Percentiles rank a stretch among this genome's conserved stretches.
Evolutionary conservation across 2,113 vertebrate species (phyloP).

Genomic region (Burhinus oedicnemus): DNA sequence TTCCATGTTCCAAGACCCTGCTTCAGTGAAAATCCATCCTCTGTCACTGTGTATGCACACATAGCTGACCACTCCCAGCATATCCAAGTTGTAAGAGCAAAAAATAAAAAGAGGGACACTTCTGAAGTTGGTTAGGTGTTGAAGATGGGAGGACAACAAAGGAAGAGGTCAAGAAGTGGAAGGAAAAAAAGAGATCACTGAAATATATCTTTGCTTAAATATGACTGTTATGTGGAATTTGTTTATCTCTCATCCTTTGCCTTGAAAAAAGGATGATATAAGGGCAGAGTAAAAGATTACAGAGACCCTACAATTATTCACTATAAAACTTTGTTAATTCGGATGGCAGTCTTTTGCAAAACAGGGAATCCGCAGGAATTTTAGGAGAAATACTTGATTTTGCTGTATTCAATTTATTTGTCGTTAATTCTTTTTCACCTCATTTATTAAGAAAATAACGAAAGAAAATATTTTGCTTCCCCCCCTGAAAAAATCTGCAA

Average conservation of each 20-base stretch:
- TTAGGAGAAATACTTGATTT: not conserved
- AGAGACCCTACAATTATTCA: not conserved
- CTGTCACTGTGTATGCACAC: not conserved
- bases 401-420: not conserved
- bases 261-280: not conserved
- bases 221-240: not conserved
- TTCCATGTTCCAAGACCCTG: not conserved
- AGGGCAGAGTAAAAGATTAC: not conserved
- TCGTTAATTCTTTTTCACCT: not conserved
- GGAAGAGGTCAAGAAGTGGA: not conserved
- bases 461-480: not conserved
- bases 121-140: not conserved
- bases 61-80: not conserved
- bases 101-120: not conserved
- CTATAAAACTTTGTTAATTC: not conserved
- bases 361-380: not conserved
- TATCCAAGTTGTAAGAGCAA: not conserved
- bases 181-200: not conserved
- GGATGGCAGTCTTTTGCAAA: not conserved
- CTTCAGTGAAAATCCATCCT: not conserved
- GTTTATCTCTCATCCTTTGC: not conserved
- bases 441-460: not conserved
- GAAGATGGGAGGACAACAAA: not conserved
- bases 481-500: not conserved
- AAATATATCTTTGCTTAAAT: not conserved